These are phyloP conservation scores for Melieria omissa DNA, from an alignment of 2,888 invertebrate species.

Conservation along the genomic window DNA sequence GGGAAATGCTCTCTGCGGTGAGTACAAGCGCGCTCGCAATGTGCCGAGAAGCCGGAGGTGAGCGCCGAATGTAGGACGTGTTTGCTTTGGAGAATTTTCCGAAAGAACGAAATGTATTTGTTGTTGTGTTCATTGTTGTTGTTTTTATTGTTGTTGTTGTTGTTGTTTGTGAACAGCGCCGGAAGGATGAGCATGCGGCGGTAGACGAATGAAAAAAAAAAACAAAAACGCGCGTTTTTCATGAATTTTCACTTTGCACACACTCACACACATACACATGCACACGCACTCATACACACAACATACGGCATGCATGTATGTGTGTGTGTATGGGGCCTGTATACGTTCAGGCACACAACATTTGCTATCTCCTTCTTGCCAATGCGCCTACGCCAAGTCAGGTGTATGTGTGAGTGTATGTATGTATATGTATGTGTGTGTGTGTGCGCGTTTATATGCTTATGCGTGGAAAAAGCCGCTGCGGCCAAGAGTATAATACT, in stretches of 20 bases:
- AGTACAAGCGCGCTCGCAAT: too few species aligned
- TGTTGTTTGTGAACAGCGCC: not conserved
- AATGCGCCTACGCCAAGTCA: not conserved
- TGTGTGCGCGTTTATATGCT: not conserved
- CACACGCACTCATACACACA: constrained; percentile 1
- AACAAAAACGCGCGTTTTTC: constrained; percentile 46
- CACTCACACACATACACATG: constrained; percentile 13
- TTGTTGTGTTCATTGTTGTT: not conserved
- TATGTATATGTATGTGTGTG: not conserved
- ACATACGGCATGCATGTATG: not conserved
- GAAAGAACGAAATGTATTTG: not conserved
- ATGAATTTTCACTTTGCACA: constrained; percentile 37
- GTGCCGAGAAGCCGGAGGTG: too few species aligned
- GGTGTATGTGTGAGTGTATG: not conserved
- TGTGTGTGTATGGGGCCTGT: constrained; percentile 1
- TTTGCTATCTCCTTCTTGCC: constrained; percentile 22
- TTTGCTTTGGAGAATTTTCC: constrained; percentile 20
- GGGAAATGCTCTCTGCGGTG: too few species aligned
- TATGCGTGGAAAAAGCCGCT: constrained; percentile 15
- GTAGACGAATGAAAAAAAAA: constrained; percentile 24
- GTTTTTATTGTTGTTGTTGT: not conserved
- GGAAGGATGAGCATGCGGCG: constrained; percentile 1
- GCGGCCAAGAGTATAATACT: constrained; percentile 19
- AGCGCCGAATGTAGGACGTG: not conserved
- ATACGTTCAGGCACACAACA: constrained; percentile 4